Base-by-base conservation (phyloP, 2,888 invertebrate genomes). In the Chironomus riparius region DNA sequence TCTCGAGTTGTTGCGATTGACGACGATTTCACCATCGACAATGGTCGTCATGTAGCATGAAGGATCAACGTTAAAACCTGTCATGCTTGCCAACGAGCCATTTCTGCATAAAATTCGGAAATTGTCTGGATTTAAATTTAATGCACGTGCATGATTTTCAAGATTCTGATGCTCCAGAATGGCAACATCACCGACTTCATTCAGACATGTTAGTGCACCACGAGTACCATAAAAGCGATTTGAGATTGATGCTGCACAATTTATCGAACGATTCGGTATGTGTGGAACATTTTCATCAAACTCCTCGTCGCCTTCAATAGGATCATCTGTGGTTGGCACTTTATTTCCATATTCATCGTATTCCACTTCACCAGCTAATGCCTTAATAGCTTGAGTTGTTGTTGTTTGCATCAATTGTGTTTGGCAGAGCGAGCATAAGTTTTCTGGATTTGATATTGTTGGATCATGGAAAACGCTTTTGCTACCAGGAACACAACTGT, bases 401-500 rank as follows among this genome's bases (percentile, higher is more conserved):
- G 74, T 74, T 50, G 69, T 50, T 12, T 21, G 21, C 0, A 38
- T 2, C 10, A 61, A 21, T n/a, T 74, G 77, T 22, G 76, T 77
- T 77, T 74, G 76, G 77, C 83, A 83, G 15, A 80, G 79, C 6
- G 76, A 74, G 77, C 85, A 85, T 24, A 84, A 79, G 77, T 81
- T 81, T 0, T 79, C 78, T 1, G 78, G 50, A 77, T 82, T 79
- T n/a, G 78, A 79, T 18, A 78, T 78, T n/a, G 82, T 80, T 7
- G 85, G 80, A 1, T 85, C 81, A 78, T 88, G 87, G 0, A 85
- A 80, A 0, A 82, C 81, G 79, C 87, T 87, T 0, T 82, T 78
- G 0, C 88, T 87, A 0, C 90, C 90, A 0, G 90, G 90, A 0
- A 88, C 87, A 81, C 91, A 91, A 3, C 88, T 87, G 0, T 84